phyloP scores from a whole-genome alignment of 64 coral and sea anemone genomes.

The Astreopora myriophthalma region DNA sequence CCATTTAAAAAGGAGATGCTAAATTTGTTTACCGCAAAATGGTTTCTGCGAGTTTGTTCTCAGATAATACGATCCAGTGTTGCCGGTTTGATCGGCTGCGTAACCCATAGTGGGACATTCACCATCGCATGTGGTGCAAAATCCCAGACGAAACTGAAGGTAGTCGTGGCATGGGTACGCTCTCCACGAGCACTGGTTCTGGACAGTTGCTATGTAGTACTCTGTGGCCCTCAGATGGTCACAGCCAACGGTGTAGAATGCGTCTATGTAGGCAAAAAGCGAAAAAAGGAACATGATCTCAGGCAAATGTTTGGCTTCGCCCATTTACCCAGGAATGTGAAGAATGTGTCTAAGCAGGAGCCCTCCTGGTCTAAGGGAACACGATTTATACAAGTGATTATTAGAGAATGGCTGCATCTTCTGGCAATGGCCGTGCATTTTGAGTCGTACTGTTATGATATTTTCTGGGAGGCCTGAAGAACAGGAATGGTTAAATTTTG shows the following conservation, averaged over 20 bases:
- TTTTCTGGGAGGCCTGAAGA: no score
- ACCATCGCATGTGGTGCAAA: not conserved
- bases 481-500: no score
- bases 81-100: not conserved
- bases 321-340: no score
- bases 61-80: constrained; percentile 4
- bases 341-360: no score
- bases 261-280: not conserved
- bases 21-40: constrained; percentile 36
- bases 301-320: no score
- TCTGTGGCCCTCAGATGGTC: constrained; percentile 19
- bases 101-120: constrained; percentile 41
- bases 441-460: no score
- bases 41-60: not conserved
- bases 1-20: no score
- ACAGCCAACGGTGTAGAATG: not conserved
- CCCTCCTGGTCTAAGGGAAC: no score
- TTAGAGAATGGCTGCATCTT: no score
- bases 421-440: no score
- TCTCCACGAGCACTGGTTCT: constrained; percentile 40
- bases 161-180: constrained; percentile 26
- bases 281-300: not conserved
- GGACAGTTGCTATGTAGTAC: constrained; percentile 18
- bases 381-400: no score
- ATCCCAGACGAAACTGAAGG: constrained; percentile 20